These are phyloP conservation scores for Ophion slaviceki DNA, from an alignment of 2,888 invertebrate species.

Conservation along the genomic window DNA sequence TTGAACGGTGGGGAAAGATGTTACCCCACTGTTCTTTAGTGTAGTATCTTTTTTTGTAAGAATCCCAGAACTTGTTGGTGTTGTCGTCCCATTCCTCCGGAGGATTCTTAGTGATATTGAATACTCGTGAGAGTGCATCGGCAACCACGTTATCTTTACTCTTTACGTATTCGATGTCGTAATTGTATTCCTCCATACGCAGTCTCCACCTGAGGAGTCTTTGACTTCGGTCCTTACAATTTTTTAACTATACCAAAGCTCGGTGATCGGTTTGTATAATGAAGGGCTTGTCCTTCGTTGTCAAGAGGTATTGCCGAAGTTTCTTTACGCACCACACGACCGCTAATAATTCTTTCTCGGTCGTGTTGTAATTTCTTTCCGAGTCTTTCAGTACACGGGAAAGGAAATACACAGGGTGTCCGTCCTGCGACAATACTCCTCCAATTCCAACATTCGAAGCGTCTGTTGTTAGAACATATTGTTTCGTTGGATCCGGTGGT, in stretches of 20 bases:
- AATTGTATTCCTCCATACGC: constrained; percentile 73
- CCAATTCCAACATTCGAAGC: constrained; percentile 71
- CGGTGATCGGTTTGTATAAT: constrained; percentile 74
- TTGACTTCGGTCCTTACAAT: constrained; percentile 52
- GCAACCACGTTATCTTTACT: constrained; percentile 73
- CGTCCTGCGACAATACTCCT: constrained; percentile 71
- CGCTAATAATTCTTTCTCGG: constrained; percentile 46
- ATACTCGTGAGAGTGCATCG: constrained; percentile 69
- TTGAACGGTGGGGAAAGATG: constrained; percentile 14
- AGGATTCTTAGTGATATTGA: constrained; percentile 14
- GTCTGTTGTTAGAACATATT: constrained; percentile 74
- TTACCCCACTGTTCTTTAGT: constrained; percentile 33
- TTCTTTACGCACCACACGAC: constrained; percentile 67
- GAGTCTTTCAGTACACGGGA: constrained; percentile 66
- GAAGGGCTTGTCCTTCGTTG: constrained; percentile 63
- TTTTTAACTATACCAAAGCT: constrained; percentile 75
- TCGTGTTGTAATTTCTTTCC: constrained; percentile 57
- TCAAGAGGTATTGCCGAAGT: constrained; percentile 69
- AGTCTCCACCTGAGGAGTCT: constrained; percentile 66
- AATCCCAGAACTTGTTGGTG: background rate
- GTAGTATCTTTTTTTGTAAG: constrained; percentile 1
- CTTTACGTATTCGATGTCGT: constrained; percentile 73
- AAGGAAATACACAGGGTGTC: constrained; percentile 68
- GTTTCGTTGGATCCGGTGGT: constrained; percentile 71
- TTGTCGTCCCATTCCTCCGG: constrained; percentile 3